Base-by-base conservation (phyloP, 2,797 vertebrate species). In the Semaprochilodus insignis region DNA sequence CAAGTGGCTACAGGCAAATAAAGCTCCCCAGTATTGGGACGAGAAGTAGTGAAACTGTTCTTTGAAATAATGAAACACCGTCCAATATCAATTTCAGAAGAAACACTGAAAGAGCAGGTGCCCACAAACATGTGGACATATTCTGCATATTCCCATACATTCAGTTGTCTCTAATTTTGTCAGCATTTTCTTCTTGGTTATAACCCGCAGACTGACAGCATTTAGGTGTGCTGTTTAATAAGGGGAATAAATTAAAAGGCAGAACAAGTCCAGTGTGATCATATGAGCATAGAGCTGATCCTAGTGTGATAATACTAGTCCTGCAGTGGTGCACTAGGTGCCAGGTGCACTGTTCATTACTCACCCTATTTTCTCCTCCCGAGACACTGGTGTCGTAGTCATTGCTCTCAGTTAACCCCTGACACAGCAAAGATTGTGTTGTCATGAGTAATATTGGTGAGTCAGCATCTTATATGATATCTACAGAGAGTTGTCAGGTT, bases 341-440 rank as follows among this genome's bases (percentile, higher is more conserved):
- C 31, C 21, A 17, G n/a, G 52, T 19, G 2, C 6, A 25, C 40
- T 66, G 4, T 7, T 65, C 4, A 13, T 63, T n/a, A 88, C 88
- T 85, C 52, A 89, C 88, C n/a, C 59, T 85, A 6, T 14, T 67
- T 63, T 86, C 83, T 31, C 71, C 83, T 72, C 44, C 11, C 4
- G 74, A 21, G 51, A 75, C 71, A 72, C 14, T 57, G 14, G 55
- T 23, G 16, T 89, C 88, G 69, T 55, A 89, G 60, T 89, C 88
- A 77, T 76, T 89, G 83, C 69, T 84, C 76, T 89, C 85, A 48
- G 83, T 88, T 16, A 31, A 11, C 77, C 6, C 40, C 85, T 88
- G 81, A 31, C 52, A 76, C 19, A 5, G 51, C 54, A 65, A 82
- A 63, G 0, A 63, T 63, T 60, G 31, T 15, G 4, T 34, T 34